Evolutionary conservation across 2,888 invertebrate species (phyloP).

Genomic region (Apotomis capreana): DNA sequence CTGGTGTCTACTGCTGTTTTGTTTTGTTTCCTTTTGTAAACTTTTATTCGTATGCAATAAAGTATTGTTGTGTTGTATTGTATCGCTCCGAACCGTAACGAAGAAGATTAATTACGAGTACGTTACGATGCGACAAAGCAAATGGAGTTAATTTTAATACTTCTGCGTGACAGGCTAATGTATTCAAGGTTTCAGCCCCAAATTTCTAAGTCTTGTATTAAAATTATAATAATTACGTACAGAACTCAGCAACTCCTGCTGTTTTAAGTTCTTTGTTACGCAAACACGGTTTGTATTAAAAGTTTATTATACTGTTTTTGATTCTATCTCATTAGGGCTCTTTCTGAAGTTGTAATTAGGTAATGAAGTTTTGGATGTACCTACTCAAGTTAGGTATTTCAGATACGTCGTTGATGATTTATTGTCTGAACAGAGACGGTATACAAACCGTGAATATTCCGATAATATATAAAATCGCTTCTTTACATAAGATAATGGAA

Average conservation of each 20-base stretch:
- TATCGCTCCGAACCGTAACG: background rate
- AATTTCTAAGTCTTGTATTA: conserved; percentile 39
- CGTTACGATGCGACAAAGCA: background rate
- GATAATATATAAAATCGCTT: no score
- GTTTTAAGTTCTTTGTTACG: conserved; percentile 15
- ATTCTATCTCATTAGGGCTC: conserved; percentile 36
- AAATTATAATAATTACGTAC: conserved; percentile 39
- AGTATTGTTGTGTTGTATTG: no score
- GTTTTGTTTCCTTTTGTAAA: no score
- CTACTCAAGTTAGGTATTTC: conserved; percentile 4
- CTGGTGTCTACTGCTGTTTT: no score
- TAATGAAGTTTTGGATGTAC: conserved; percentile 20
- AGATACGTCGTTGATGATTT: no score
- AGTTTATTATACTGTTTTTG: conserved; percentile 34
- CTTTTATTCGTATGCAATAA: no score
- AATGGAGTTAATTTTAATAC: background rate
- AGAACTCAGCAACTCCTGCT: conserved; percentile 12
- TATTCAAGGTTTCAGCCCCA: conserved; percentile 30
- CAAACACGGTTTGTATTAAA: conserved; percentile 29
- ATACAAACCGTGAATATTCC: no score
- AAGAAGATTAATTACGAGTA: conserved; percentile 12
- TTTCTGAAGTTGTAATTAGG: conserved; percentile 30
- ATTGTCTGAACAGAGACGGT: no score
- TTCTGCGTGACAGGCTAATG: conserved; percentile 19
- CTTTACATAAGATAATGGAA: no score